Evolutionary conservation across 2,797 vertebrate species (phyloP), one percentile per base, ranked within the genome.

Genomic region (Spondyliosoma cantharus): DNA sequence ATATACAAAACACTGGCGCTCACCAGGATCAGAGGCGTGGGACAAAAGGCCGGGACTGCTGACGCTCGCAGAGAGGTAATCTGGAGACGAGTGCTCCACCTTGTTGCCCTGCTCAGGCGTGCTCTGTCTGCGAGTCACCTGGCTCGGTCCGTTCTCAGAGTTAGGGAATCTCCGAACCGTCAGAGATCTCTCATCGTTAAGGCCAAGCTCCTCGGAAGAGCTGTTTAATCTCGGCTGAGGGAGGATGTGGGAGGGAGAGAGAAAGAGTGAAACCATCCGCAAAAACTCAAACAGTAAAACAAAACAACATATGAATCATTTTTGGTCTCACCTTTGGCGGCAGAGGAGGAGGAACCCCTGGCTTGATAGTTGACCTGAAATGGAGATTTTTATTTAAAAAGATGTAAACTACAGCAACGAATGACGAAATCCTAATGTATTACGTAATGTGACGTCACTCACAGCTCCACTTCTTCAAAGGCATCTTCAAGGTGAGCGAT

Each of bases 311-410:
- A 2, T 37, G 11, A 37, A 45, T n/a, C 2, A 24, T 12, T 57
- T 43, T 0, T 49, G 3, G 2, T 32, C 90, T 95, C 84, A 99
- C 98, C 96, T 99, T 99, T 16, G 97, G 97, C 75, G 98, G 98
- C 24, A 99, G 93, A 0, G 98, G 97, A 82, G 97, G 98, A 0
- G 97, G 97, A 80, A 95, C 53, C 46, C 93, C 95, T 43, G 95
- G 95, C 89, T 97, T 98, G 16, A 98, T 93, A 1, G 97, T 99
- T 0, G 96, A 97, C 61, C 97, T 99, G 87, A 84, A 94, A 94
- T 0, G 32, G n/a, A 79, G 74, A 65, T 15, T 27, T 54, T 42
- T 52, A 69, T 43, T 71, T 4, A 80, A 7, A 66, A 43, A 71
- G 0, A 76, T 42, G 1, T 50, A 32, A 66, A 76, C 29, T 0